Conservation (phyloP, 64 coral and sea anemone species). For the Hydrozoanthus tunicans region DNA sequence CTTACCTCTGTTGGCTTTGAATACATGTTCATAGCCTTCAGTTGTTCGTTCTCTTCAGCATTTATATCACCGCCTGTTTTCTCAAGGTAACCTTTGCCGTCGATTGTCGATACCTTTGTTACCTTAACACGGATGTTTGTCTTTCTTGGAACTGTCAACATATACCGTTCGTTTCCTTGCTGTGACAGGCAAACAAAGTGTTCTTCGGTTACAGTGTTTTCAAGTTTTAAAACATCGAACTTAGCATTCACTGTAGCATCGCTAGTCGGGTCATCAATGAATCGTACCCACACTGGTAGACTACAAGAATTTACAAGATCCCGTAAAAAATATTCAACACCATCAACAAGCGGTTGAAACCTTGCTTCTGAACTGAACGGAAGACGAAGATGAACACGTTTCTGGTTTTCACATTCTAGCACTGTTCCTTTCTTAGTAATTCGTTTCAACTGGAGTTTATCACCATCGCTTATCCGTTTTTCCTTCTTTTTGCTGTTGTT, state of each 20-base stretch:
- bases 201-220: neutral
- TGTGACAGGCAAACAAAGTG: conserved; percentile 22
- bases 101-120: too few relatives aligned
- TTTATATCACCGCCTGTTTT: neutral
- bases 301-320: neutral
- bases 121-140: conserved; percentile 10
- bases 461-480: conserved; percentile 12
- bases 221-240: conserved; percentile 11
- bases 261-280: neutral
- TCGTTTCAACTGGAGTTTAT: conserved; percentile 26
- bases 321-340: neutral
- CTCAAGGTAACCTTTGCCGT: neutral
- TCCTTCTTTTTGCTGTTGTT: conserved; percentile 27
- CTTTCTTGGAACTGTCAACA: conserved; percentile 9
- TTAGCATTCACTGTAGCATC: neutral
- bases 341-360: conserved; percentile 26
- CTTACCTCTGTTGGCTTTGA: neutral
- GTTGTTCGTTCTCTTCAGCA: neutral
- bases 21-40: conserved; percentile 1
- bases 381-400: neutral
- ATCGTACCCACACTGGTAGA: neutral
- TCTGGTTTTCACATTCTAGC: conserved; percentile 27
- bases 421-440: conserved; percentile 10
- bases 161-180: neutral
- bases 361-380: neutral